Conservation (phyloP, 2,797 vertebrate genomes). For the Pelobates cultripes region DNA sequence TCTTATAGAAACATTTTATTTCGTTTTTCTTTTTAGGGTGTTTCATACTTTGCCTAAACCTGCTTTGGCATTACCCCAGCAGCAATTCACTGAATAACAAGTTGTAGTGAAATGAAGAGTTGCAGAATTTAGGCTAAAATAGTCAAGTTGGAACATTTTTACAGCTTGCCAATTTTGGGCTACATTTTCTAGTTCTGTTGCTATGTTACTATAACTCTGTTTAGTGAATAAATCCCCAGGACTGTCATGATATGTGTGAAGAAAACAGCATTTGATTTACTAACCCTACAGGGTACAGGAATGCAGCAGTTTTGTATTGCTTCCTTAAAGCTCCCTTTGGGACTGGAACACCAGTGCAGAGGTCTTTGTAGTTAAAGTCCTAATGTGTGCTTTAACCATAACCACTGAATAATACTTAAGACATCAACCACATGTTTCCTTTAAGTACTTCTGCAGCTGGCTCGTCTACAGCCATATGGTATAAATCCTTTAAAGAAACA, state of each 20-base stretch:
- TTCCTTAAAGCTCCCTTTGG: neutral
- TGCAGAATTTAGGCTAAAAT: too few species aligned
- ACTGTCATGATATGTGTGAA: too few species aligned
- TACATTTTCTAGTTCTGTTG: too few species aligned
- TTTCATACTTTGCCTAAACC: neutral
- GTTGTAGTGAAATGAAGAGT: neutral
- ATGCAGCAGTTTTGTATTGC: neutral
- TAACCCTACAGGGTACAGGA: neutral
- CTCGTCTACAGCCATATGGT: neutral
- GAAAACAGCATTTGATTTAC: neutral
- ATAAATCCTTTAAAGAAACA: neutral
- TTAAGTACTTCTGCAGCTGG: conserved; percentile 1
- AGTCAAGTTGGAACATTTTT: too few species aligned
- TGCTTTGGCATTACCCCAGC: neutral
- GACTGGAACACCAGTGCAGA: neutral
- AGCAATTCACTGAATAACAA: neutral
- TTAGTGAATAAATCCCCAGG: too few species aligned
- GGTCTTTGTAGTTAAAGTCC: neutral
- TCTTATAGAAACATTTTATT: neutral
- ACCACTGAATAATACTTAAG: neutral
- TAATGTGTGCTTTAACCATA: neutral
- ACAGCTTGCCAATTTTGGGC: too few species aligned
- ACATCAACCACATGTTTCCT: neutral
- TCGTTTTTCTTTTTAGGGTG: neutral
- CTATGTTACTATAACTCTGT: too few species aligned